phyloP scores from a whole-genome alignment of 2,888 invertebrate species.

The Watsonalla cultraria region DNA sequence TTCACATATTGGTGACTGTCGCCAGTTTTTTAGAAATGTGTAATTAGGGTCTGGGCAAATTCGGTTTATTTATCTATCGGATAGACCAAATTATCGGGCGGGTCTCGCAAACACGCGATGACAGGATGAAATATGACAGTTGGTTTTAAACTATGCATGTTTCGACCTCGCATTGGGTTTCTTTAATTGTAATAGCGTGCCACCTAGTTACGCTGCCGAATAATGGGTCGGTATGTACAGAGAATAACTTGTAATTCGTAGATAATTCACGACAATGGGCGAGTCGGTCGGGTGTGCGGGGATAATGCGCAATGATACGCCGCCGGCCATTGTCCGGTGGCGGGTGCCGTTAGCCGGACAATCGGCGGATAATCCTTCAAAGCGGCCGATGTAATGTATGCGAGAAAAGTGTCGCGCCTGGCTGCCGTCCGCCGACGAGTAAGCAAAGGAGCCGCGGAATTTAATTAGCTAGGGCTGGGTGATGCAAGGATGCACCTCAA shows the following conservation, averaged over 20 bases:
- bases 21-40: constrained; percentile 66
- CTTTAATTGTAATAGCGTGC: constrained; percentile 47
- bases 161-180: constrained; percentile 24
- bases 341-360: constrained; percentile 64
- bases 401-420: constrained; percentile 70
- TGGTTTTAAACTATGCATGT: constrained; percentile 22
- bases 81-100: constrained; percentile 43
- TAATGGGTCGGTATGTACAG: constrained; percentile 48
- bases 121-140: constrained; percentile 26
- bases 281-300: constrained; percentile 47
- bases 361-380: constrained; percentile 70
- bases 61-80: constrained; percentile 58
- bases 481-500: constrained; percentile 59
- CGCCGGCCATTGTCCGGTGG: constrained; percentile 49
- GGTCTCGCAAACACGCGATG: constrained; percentile 36
- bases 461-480: constrained; percentile 62
- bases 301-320: constrained; percentile 74
- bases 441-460: constrained; percentile 52
- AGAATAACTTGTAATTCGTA: constrained; percentile 67
- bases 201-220: constrained; percentile 72
- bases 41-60: constrained; percentile 67
- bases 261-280: constrained; percentile 68
- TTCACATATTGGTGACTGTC: constrained; percentile 72
- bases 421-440: constrained; percentile 54
- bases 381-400: constrained; percentile 62